Base-by-base conservation (phyloP, 2,888 invertebrate genomes). In the Ophion costatus region DNA sequence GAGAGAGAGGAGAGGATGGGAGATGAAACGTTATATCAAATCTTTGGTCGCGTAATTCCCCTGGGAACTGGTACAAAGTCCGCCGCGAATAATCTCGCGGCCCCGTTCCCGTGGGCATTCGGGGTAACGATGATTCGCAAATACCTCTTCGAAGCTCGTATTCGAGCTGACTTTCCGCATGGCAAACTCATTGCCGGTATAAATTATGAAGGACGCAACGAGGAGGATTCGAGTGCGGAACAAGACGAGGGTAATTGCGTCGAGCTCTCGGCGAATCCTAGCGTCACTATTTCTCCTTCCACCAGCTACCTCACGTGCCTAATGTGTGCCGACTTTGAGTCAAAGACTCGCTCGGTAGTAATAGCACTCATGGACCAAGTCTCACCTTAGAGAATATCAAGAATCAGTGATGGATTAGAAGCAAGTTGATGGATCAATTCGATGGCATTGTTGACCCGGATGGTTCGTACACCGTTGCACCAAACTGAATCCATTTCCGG, bases 61-160 rank as follows among this genome's bases (percentile, higher is more conserved):
- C 82, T 85, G 85, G 82, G 85, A 85, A 85, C 80, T 83, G 85
- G 76, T 85, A 85, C 85, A 74, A 74, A 82, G 85, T 67, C 69
- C 76, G 73, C 80, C 82, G 82, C 71, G 71, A 57, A 77, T 76
- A 66, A 64, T 76, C 69, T 71, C 84, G 38, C 75, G 74, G 42
- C 67, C 82, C 59, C 64, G 38, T 64, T 80, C 70, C 57, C 83
- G 74, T 70, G 29, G 69, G 75, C 76, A 80, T 77, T 80, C 82
- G 77, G 77, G 75, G 80, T 83, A 85, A 85, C 85, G 85, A 85
- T 82, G 80, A 85, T 83, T 85, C 80, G 82, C 80, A 77, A 78
- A 84, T 78, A 70, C 74, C 80, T 76, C 73, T 74, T 70, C 66
- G 76, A 69, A 38, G 38, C 56, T 76, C 70, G 22, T 78, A 78